Conservation (phyloP, 2,888 invertebrate species). For the Spilosoma lubricipeda region DNA sequence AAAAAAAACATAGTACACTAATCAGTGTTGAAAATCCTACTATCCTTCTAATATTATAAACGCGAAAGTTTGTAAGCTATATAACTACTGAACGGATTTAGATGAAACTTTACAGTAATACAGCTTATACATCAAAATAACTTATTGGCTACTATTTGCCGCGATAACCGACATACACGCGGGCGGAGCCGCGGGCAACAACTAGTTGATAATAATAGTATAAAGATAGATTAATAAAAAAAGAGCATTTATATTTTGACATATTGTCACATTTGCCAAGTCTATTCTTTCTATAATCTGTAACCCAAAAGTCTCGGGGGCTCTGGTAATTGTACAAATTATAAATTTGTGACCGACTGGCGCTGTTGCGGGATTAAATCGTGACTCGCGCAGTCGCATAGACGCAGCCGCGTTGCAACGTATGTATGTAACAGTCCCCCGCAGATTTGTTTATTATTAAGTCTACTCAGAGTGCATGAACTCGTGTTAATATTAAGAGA, state of each 20-base stretch:
- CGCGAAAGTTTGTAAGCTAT: too few relatives aligned
- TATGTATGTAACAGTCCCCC: conserved; percentile 28
- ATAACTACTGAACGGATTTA: too few relatives aligned
- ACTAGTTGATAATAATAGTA: too few relatives aligned
- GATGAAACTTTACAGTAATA: too few relatives aligned
- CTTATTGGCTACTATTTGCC: too few relatives aligned
- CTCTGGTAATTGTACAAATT: conserved; percentile 83
- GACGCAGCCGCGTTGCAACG: conserved; percentile 37
- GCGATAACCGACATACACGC: too few relatives aligned
- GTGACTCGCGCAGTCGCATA: conserved; percentile 46
- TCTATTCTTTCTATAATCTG: conserved; percentile 52
- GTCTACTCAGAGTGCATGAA: conserved; percentile 29
- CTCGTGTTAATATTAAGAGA: conserved; percentile 16
- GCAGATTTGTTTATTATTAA: conserved; percentile 51
- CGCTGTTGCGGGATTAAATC: conserved; percentile 69
- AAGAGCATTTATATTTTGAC: neutral
- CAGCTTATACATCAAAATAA: too few relatives aligned
- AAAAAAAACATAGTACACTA: too few relatives aligned
- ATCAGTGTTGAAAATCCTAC: too few relatives aligned
- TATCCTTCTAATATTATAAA: too few relatives aligned
- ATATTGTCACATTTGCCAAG: neutral
- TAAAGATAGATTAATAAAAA: neutral
- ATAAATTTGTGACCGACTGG: conserved; percentile 83
- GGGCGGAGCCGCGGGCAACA: too few relatives aligned
- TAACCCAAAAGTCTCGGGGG: conserved; percentile 68